Base-by-base conservation (phyloP, 2,797 vertebrate species). In the Toxotes lorentzi region DNA sequence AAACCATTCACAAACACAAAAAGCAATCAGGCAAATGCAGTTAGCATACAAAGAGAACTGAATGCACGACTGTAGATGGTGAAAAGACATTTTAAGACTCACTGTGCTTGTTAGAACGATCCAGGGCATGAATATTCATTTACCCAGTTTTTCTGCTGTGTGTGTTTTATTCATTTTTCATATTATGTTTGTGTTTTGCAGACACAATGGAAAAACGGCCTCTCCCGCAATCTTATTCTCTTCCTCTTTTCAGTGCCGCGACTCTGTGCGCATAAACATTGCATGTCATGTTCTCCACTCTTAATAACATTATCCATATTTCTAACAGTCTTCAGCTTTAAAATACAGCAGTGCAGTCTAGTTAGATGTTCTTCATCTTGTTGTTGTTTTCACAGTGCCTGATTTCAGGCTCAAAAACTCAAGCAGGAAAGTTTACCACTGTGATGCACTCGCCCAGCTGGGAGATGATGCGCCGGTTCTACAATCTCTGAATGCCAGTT, bases 1-100 rank as follows among this genome's bases (percentile, higher is more conserved):
- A 92, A 92, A 88, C 87, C 90, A 91, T 93, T 95, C 87, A 93
- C 68, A 89, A 92, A 92, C 84, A 90, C 81, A 91, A 91, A 94
- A 91, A 83, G 87, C 92, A 94, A 93, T 93, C 90, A 92, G 77
- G 88, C 89, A 93, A 94, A 94, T 92, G 89, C 82, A 78, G 88
- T 93, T 91, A 91, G 80, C 56, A 73, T 76, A 92, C 82, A 93
- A 91, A 92, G 81, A 84, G 54, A 86, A 85, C 65, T 67, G 79
- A 90, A 88, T 81, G 73, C 82, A 85, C 73, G 38, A 87, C 69
- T 84, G 79, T 82, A 85, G 77, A 91, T 63, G 70, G 77, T 78
- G 85, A 90, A 91, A 88, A 92, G 83, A 77, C 82, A 88, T 91
- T 91, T 91, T 77, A 77, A 81, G 86, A 81, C 72, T 86, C 71